phyloP scores from a whole-genome alignment of 2,888 invertebrate species.

The Neria commutata region DNA sequence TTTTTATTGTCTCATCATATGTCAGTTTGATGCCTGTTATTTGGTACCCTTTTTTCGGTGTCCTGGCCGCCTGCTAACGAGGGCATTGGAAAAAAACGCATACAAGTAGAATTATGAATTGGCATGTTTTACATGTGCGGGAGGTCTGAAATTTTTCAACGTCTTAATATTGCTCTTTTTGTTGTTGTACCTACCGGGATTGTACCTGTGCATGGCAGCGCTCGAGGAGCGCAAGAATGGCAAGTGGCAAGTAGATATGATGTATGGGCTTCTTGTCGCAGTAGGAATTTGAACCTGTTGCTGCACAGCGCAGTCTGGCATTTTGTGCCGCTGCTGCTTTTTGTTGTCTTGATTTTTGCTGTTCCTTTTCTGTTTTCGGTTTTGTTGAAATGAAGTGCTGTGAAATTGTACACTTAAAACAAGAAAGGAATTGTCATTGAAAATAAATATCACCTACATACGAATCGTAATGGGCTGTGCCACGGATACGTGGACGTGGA shows the following conservation, averaged over 20 bases:
- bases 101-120: constrained; percentile 53
- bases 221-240: no score
- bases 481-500: no score
- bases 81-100: constrained; percentile 35
- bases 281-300: constrained; percentile 35
- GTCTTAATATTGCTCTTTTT: constrained; percentile 3
- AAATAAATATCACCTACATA: constrained; percentile 47
- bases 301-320: background rate
- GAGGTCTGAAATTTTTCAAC: constrained; percentile 39
- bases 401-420: constrained; percentile 53
- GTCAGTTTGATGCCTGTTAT: constrained; percentile 29
- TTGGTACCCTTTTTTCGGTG: constrained; percentile 31
- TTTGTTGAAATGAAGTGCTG: constrained; percentile 51
- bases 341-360: background rate
- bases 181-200: background rate
- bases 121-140: constrained; percentile 57
- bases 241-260: no score
- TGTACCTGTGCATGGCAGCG: constrained; percentile 10
- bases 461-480: no score
- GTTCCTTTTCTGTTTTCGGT: background rate
- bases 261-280: background rate
- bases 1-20: constrained; percentile 35
- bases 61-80: constrained; percentile 2
- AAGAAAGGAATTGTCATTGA: constrained; percentile 49
- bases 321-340: background rate